Conservation (phyloP, 2,797 vertebrate genomes). For the Silurus lanzhouensis region DNA sequence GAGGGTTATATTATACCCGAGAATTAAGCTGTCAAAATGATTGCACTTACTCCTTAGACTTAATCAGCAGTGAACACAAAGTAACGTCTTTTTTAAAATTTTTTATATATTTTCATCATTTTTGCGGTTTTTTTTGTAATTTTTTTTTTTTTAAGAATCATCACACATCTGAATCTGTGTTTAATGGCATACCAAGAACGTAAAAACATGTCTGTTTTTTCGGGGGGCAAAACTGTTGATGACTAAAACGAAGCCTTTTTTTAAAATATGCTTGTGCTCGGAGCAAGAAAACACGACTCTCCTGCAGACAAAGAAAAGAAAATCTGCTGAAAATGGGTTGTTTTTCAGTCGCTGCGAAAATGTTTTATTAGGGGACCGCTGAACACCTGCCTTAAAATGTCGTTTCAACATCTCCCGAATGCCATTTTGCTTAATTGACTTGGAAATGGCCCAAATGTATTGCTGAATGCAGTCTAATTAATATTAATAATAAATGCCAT, state of each 20-base stretch:
- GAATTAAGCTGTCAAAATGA: conserved; percentile 47
- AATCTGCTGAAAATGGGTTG: conserved; percentile 88
- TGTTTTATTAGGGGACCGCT: conserved; percentile 97
- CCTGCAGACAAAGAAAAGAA: conserved; percentile 73
- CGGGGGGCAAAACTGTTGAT: conserved; percentile 50
- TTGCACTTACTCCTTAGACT: conserved; percentile 21
- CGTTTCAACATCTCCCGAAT: conserved; percentile 99
- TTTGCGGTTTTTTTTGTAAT: conserved; percentile 18
- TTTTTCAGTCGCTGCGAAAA: conserved; percentile 96
- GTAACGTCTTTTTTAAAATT: background rate
- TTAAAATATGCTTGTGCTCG: conserved; percentile 53
- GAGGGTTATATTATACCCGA: conserved; percentile 33
- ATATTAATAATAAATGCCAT: conserved; percentile 99
- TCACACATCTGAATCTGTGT: background rate
- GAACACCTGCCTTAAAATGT: conserved; percentile 99
- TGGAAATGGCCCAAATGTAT: conserved; percentile 99
- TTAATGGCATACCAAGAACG: conserved; percentile 36
- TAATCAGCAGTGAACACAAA: conserved; percentile 33
- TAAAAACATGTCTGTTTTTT: conserved; percentile 40
- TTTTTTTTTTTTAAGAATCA: background rate
- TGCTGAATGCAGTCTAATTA: conserved; percentile 99
- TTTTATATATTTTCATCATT: conserved; percentile 63
- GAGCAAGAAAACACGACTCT: conserved; percentile 58
- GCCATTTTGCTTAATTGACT: conserved; percentile 99
- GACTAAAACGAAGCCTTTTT: conserved; percentile 58